Conservation (phyloP, 2,888 invertebrate species). For the Mythimna ferrago region DNA sequence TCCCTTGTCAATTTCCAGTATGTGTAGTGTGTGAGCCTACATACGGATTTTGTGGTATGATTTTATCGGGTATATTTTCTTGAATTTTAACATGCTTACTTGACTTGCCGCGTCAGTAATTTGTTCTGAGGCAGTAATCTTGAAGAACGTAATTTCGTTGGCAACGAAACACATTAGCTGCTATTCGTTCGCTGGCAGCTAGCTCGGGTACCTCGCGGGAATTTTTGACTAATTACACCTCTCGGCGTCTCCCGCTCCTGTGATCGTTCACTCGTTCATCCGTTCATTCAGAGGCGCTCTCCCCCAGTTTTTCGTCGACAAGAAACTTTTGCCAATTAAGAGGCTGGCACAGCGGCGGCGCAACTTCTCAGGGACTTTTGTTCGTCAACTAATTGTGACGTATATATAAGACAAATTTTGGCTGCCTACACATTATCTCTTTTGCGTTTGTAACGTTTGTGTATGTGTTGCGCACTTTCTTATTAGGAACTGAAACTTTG, state of each 20-base stretch:
- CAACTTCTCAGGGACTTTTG: conserved; percentile 75
- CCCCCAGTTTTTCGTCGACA: conserved; percentile 73
- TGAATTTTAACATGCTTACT: not conserved
- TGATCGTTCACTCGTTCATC: conserved; percentile 80
- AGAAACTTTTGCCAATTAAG: conserved; percentile 80
- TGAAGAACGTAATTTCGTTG: conserved; percentile 32
- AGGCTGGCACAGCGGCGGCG: conserved; percentile 71
- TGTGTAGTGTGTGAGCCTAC: conserved; percentile 37
- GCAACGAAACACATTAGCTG: conserved; percentile 48
- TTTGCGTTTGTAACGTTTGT: conserved; percentile 56
- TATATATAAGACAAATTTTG: conserved; percentile 72
- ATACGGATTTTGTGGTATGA: conserved; percentile 32
- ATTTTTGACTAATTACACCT: conserved; percentile 81
- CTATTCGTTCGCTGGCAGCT: conserved; percentile 42
- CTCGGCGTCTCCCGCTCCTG: conserved; percentile 69
- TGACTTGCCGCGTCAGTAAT: conserved; percentile 18
- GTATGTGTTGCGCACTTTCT: conserved; percentile 49
- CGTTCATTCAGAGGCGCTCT: conserved; percentile 75
- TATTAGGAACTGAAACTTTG: conserved; percentile 51
- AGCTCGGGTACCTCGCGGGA: conserved; percentile 70
- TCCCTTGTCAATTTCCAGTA: conserved; percentile 57
- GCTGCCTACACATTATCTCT: conserved; percentile 73
- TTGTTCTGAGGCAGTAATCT: conserved; percentile 19
- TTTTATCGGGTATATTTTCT: conserved; percentile 14
- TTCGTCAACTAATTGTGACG: conserved; percentile 77